A percentile compares a stretch with the other conserved stretches of the same genome.
Conservation (phyloP, 2,888 invertebrate species). For the Tenthredo mesomela region DNA sequence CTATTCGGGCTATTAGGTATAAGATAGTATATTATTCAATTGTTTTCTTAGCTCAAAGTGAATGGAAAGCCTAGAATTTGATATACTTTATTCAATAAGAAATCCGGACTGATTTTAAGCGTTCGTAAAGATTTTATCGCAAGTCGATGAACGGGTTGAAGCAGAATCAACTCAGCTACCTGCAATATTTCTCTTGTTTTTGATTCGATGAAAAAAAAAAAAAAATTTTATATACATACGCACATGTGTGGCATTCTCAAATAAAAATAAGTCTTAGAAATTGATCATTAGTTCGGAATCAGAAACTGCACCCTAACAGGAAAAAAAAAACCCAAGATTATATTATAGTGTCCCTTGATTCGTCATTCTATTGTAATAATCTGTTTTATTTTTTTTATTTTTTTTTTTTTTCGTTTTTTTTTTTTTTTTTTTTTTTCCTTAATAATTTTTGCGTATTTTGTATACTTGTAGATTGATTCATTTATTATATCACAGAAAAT, state of each 20-base stretch:
- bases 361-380: neutral
- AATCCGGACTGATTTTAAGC: neutral
- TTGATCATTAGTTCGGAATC: neutral
- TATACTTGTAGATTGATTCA: neutral
- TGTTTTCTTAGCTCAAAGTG: neutral
- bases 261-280: neutral
- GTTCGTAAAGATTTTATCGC: neutral
- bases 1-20: neutral
- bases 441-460: neutral
- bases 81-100: conserved; percentile 6
- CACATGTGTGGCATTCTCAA: neutral
- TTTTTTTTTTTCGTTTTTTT: neutral
- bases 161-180: neutral
- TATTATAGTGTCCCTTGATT: neutral
- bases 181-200: neutral
- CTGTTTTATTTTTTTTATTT: neutral
- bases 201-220: neutral
- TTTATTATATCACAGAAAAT: neutral
- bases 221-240: neutral
- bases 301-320: neutral
- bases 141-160: neutral
- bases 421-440: neutral
- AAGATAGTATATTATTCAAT: neutral
- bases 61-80: neutral
- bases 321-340: neutral